Percentiles rank a stretch among this genome's conserved stretches.
Evolutionary conservation across 2,888 invertebrate species (phyloP).

Genomic region (Exephanes ischioxanthus): DNA sequence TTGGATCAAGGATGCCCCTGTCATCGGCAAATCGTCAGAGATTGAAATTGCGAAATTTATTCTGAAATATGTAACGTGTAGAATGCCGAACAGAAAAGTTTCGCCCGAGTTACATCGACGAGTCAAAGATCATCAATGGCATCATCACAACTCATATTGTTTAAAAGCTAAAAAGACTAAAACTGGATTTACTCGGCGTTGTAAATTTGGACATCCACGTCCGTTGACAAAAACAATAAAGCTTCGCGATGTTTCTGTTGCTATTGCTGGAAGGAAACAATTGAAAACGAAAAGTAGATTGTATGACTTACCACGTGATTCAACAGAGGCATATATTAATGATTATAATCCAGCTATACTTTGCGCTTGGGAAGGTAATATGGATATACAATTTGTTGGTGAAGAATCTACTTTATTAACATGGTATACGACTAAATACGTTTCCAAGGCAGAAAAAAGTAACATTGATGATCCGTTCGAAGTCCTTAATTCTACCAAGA

Average conservation of each 20-base stretch:
- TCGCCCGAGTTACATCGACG: slow-evolving; percentile 66
- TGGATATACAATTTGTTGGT: slow-evolving; percentile 40
- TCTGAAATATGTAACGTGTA: slow-evolving; percentile 70
- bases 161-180: too few species aligned
- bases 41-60: slow-evolving; percentile 73
- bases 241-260: slow-evolving; percentile 70
- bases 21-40: slow-evolving; percentile 69
- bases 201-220: too few species aligned
- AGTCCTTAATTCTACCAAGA: neutral
- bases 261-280: slow-evolving; percentile 73
- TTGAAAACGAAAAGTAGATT: slow-evolving; percentile 72
- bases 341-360: slow-evolving; percentile 73
- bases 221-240: slow-evolving; percentile 66
- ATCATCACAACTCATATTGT: too few species aligned
- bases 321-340: slow-evolving; percentile 70
- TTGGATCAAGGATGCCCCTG: slow-evolving; percentile 75
- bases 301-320: slow-evolving; percentile 73
- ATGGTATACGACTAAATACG: slow-evolving; percentile 76
- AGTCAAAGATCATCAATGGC: too few species aligned
- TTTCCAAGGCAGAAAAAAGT: slow-evolving; percentile 73
- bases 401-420: slow-evolving; percentile 75
- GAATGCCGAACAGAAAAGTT: slow-evolving; percentile 68
- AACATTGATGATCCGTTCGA: slow-evolving; percentile 11
- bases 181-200: too few species aligned
- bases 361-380: neutral